phyloP scores from a whole-genome alignment of 2,113 vertebrate species.

The Cyanoramphus novaezelandiae region DNA sequence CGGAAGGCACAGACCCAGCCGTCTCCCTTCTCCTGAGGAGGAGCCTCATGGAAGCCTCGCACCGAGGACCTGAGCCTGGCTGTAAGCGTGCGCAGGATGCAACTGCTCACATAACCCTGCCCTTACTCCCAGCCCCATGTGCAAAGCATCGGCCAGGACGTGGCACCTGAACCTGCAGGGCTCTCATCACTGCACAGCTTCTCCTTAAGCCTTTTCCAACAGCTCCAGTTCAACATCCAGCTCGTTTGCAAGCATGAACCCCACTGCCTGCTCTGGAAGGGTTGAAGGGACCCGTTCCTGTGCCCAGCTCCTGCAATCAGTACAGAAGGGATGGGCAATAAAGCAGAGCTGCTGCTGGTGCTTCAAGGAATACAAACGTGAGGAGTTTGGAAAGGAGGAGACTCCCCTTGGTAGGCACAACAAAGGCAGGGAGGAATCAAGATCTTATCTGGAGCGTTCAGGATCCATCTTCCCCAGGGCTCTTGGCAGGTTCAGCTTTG shows the following conservation, averaged over 20 bases:
- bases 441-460: not conserved
- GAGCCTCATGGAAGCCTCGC: not conserved
- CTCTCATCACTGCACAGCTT: not conserved
- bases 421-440: slow-evolving; percentile 16
- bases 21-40: not conserved
- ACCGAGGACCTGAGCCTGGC: not conserved
- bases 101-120: not conserved
- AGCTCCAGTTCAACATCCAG: not conserved
- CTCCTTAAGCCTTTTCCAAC: not conserved
- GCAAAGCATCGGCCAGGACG: not conserved
- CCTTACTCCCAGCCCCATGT: fast-evolving
- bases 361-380: not conserved
- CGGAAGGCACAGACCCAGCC: fast-evolving
- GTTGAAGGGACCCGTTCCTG: not conserved
- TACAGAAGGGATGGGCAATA: not conserved
- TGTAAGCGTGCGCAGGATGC: fast-evolving
- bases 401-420: slow-evolving; percentile 10
- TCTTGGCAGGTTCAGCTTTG: not conserved
- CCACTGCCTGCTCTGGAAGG: not conserved
- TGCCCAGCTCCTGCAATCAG: not conserved
- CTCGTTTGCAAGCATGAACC: not conserved
- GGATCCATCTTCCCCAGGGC: not conserved
- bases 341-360: fast-evolving
- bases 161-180: not conserved
- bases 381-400: not conserved